Conservation (phyloP, 2,888 invertebrate genomes). For the Dynastes tityus region DNA sequence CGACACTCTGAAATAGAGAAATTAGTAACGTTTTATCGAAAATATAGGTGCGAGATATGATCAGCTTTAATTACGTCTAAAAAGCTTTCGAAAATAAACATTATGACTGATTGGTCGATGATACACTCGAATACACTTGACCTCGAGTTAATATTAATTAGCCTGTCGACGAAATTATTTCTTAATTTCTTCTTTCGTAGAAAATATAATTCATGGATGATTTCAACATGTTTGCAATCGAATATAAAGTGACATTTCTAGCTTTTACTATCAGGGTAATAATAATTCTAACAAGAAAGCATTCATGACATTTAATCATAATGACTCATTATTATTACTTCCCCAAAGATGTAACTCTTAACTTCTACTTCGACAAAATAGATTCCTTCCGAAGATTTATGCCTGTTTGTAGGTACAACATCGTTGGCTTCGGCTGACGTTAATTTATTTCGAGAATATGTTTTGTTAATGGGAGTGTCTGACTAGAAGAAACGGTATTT, state of each 20-base stretch:
- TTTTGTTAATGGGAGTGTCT: slow-evolving; percentile 23
- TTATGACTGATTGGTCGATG: slow-evolving; percentile 25
- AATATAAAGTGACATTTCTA: too few relatives aligned
- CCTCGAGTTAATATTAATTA: slow-evolving; percentile 41
- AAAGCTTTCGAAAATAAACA: slow-evolving; percentile 52
- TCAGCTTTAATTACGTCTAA: slow-evolving; percentile 49
- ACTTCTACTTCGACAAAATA: slow-evolving; percentile 24
- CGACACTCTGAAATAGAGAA: slow-evolving; percentile 44
- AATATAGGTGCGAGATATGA: slow-evolving; percentile 48
- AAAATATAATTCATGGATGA: background rate
- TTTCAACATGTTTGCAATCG: background rate
- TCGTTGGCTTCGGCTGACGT: slow-evolving; percentile 2
- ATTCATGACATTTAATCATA: background rate
- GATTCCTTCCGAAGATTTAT: slow-evolving; percentile 15
- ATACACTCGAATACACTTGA: slow-evolving; percentile 41
- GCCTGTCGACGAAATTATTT: slow-evolving; percentile 25
- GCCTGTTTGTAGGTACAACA: slow-evolving; percentile 13
- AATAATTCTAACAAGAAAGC: too few relatives aligned
- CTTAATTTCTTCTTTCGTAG: slow-evolving; percentile 10
- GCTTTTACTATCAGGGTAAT: too few relatives aligned
- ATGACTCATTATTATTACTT: slow-evolving; percentile 1
- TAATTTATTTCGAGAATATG: slow-evolving; percentile 32
- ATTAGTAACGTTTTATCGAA: slow-evolving; percentile 47
- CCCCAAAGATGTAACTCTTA: slow-evolving; percentile 15
- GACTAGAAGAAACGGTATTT: background rate